Evolutionary conservation across 2,888 invertebrate genomes (phyloP).

Genomic region (Lacanobia wlatinum): DNA sequence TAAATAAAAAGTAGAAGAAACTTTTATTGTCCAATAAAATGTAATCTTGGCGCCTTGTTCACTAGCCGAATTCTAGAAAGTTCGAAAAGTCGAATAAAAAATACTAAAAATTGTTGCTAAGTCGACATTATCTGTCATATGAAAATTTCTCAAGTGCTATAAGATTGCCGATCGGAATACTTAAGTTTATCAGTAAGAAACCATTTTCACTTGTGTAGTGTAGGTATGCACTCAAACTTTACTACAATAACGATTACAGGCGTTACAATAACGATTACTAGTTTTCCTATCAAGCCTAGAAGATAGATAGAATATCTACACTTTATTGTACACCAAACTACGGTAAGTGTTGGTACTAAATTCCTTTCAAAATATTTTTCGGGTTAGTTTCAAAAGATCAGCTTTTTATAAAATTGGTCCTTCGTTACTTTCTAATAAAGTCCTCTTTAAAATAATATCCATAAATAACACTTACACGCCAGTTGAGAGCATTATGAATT

Average conservation of each 20-base stretch:
- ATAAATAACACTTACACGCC: constrained; percentile 9
- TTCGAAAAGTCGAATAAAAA: constrained; percentile 1
- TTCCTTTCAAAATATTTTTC: background rate
- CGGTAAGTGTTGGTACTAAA: background rate
- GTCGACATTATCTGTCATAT: background rate
- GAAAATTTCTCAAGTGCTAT: background rate
- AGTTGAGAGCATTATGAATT: constrained; percentile 38
- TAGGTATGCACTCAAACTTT: background rate
- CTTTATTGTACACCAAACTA: too few species aligned
- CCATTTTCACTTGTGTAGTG: background rate
- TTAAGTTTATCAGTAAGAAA: background rate
- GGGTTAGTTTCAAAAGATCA: background rate
- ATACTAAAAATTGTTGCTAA: background rate
- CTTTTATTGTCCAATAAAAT: constrained; percentile 21
- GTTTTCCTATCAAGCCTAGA: background rate
- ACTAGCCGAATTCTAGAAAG: constrained; percentile 13
- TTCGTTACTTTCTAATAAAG: constrained; percentile 23
- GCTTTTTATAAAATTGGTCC: background rate
- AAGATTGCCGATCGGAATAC: background rate
- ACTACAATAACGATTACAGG: too few species aligned
- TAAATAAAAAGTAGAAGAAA: constrained; percentile 34
- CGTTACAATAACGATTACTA: background rate
- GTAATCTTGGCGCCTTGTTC: constrained; percentile 34
- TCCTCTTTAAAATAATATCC: constrained; percentile 1
- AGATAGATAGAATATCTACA: too few species aligned